phyloP scores from a whole-genome alignment of 2,113 vertebrate genomes.

The Gasterosteus aculeatus region DNA sequence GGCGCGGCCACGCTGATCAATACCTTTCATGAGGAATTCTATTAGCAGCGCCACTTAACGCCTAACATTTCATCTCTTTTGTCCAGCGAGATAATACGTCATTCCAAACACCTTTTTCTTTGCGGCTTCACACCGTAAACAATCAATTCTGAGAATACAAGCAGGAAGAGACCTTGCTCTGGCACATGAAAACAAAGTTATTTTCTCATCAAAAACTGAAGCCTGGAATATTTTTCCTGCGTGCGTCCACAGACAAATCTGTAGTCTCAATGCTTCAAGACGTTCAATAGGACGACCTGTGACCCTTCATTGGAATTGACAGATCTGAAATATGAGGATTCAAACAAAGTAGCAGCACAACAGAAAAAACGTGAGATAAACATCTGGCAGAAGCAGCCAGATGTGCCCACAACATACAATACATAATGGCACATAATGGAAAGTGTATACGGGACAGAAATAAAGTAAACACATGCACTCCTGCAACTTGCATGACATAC shows the following conservation, averaged over 20 bases:
- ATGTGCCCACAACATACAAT: conserved; percentile 28
- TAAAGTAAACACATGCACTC: conserved; percentile 39
- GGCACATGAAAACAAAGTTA: conserved; percentile 43
- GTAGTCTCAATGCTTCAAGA: conserved; percentile 10
- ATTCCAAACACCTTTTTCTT: conserved; percentile 76
- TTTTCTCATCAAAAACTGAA: conserved; percentile 39
- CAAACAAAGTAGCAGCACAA: conserved; percentile 28
- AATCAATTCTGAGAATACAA: conserved; percentile 78
- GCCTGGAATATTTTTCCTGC: conserved; percentile 5
- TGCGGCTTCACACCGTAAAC: conserved; percentile 70
- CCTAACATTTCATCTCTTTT: conserved; percentile 84
- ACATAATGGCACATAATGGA: conserved; percentile 59
- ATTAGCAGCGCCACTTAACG: conserved; percentile 83
- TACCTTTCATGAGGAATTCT: conserved; percentile 81
- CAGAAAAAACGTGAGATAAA: conserved; percentile 28
- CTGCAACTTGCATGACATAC: conserved; percentile 3
- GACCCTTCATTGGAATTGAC: conserved; percentile 28
- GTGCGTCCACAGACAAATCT: not conserved
- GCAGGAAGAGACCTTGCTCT: conserved; percentile 60
- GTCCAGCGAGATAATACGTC: conserved; percentile 78
- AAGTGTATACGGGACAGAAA: conserved; percentile 14
- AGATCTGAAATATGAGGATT: conserved; percentile 26
- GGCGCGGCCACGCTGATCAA: conserved; percentile 77
- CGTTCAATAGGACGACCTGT: conserved; percentile 12
- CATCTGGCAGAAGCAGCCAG: conserved; percentile 2